Conservation (phyloP, 2,888 invertebrate species). For the Catocala nupta region DNA sequence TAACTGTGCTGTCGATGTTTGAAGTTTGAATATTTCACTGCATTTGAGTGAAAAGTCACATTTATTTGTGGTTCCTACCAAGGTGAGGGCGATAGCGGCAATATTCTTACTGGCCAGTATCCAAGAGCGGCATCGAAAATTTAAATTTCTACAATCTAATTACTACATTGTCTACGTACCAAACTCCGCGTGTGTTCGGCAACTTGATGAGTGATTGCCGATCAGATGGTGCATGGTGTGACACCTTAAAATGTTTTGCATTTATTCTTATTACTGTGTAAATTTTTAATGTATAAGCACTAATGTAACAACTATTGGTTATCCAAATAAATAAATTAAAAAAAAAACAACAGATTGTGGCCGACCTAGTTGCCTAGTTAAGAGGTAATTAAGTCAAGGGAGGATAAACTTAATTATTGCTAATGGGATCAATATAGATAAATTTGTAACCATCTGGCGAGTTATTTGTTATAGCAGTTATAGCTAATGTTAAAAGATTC, state of each 20-base stretch:
- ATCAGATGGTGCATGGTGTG: conserved; percentile 33
- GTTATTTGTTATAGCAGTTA: conserved; percentile 1
- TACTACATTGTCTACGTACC: conserved; percentile 31
- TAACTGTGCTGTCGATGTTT: background rate
- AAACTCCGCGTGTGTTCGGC: conserved; percentile 24
- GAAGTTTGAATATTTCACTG: conserved; percentile 36
- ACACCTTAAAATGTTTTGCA: no score
- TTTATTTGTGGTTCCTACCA: conserved; percentile 74
- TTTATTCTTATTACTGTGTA: no score
- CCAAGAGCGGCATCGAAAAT: conserved; percentile 49
- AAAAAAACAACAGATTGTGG: no score
- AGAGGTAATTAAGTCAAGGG: conserved; percentile 31
- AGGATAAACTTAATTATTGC: conserved; percentile 25
- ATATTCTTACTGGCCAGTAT: conserved; percentile 68
- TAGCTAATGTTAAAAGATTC: background rate
- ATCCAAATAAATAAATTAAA: no score
- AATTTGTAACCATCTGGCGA: background rate
- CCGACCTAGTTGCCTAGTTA: conserved; percentile 52
- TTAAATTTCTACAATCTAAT: conserved; percentile 45
- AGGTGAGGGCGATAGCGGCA: conserved; percentile 69
- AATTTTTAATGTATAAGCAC: no score
- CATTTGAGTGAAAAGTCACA: conserved; percentile 42
- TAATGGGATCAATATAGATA: conserved; percentile 17
- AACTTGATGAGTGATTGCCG: conserved; percentile 31
- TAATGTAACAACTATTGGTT: no score